These are phyloP conservation scores for Drosophila subsilvestris DNA, from an alignment of 2,888 invertebrate species.

Conservation along the genomic window DNA sequence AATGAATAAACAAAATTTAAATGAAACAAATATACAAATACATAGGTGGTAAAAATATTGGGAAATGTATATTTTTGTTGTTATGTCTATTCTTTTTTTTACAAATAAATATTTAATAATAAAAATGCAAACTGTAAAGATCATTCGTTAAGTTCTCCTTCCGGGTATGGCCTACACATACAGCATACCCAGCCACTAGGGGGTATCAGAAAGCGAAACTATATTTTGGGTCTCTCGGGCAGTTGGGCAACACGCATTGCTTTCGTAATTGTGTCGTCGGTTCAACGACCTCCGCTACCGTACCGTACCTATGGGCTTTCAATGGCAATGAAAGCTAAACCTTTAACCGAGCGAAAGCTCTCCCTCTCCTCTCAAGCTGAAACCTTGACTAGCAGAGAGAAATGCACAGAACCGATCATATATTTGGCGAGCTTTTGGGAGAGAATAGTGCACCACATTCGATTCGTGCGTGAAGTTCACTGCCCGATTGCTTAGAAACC, in stretches of 20 bases:
- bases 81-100: not conserved
- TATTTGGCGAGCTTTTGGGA: conserved; percentile 26
- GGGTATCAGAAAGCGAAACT: conserved; percentile 38
- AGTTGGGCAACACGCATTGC: conserved; percentile 36
- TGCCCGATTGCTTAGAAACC: conserved; percentile 32
- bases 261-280: conserved; percentile 34
- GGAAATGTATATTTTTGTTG: not conserved
- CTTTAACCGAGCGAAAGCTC: conserved; percentile 29
- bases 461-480: conserved; percentile 40
- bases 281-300: conserved; percentile 20
- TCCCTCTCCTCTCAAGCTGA: conserved; percentile 4
- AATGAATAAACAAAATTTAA: not conserved
- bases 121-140: not conserved
- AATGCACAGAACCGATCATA: conserved; percentile 19
- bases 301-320: conserved; percentile 9
- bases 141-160: no score
- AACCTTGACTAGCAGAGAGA: conserved; percentile 1
- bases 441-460: conserved; percentile 24
- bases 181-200: conserved; percentile 7
- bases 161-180: not conserved
- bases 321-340: conserved; percentile 48
- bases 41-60: not conserved
- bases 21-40: not conserved
- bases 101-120: not conserved
- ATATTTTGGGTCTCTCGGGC: conserved; percentile 40